Conservation (phyloP, 2,797 vertebrate genomes). For the Onychomys torridus region DNA sequence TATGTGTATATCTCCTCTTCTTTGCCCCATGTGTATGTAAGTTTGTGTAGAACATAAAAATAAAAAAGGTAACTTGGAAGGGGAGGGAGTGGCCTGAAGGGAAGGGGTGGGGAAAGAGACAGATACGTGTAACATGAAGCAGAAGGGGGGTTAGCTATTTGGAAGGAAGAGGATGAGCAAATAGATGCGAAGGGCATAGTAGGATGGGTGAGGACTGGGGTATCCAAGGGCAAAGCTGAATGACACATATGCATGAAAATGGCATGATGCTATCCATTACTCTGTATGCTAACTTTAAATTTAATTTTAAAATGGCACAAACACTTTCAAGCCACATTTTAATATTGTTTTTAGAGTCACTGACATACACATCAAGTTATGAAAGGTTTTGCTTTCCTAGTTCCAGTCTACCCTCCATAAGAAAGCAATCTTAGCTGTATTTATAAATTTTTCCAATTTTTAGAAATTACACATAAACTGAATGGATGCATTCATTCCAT, state of each 20-base stretch:
- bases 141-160: not conserved
- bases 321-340: not conserved
- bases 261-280: not conserved
- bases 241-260: too few relatives aligned
- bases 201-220: too few relatives aligned
- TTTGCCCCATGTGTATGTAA: not conserved
- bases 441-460: not conserved
- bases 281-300: not conserved
- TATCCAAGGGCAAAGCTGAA: too few relatives aligned
- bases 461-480: not conserved
- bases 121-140: not conserved
- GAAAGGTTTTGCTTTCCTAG: not conserved
- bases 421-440: not conserved
- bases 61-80: not conserved
- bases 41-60: not conserved
- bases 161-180: not conserved
- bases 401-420: not conserved
- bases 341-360: not conserved
- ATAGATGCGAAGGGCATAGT: not conserved
- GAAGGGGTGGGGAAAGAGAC: not conserved
- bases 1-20: not conserved
- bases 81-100: not conserved
- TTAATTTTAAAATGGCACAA: not conserved
- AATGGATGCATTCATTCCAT: not conserved
- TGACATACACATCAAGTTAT: not conserved